phyloP scores from a whole-genome alignment of 2,888 invertebrate genomes.

The Bhutanitis thaidina region DNA sequence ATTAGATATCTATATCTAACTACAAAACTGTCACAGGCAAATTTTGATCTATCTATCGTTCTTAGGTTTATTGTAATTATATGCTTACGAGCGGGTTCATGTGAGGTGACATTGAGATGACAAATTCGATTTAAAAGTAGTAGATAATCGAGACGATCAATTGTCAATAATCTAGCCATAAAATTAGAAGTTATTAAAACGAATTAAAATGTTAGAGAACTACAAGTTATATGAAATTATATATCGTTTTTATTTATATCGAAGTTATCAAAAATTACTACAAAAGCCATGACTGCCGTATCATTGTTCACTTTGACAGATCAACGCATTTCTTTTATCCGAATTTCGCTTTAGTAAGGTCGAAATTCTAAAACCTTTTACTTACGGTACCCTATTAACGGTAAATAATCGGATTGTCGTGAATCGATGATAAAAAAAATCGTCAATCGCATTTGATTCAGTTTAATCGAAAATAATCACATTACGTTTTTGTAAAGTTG shows the following conservation, averaged over 20 bases:
- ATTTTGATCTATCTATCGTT: too few relatives aligned
- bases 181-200: not conserved
- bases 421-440: constrained; percentile 54
- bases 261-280: not conserved
- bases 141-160: constrained; percentile 21
- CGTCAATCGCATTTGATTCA: constrained; percentile 45
- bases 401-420: constrained; percentile 64
- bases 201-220: too few relatives aligned
- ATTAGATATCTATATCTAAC: too few relatives aligned
- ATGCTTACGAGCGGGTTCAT: too few relatives aligned
- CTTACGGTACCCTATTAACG: constrained; percentile 66
- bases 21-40: too few relatives aligned
- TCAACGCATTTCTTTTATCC: constrained; percentile 33
- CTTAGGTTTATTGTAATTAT: too few relatives aligned
- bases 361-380: not conserved
- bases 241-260: too few relatives aligned
- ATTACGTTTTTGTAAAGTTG: constrained; percentile 47
- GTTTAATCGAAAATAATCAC: constrained; percentile 64
- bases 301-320: constrained; percentile 28
- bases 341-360: not conserved
- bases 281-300: not conserved
- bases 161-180: constrained; percentile 1
- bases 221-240: too few relatives aligned
- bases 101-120: too few relatives aligned
- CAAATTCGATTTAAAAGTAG: too few relatives aligned